phyloP scores from a whole-genome alignment of 2,888 invertebrate genomes.

The Hemistola chrysoprasaria region DNA sequence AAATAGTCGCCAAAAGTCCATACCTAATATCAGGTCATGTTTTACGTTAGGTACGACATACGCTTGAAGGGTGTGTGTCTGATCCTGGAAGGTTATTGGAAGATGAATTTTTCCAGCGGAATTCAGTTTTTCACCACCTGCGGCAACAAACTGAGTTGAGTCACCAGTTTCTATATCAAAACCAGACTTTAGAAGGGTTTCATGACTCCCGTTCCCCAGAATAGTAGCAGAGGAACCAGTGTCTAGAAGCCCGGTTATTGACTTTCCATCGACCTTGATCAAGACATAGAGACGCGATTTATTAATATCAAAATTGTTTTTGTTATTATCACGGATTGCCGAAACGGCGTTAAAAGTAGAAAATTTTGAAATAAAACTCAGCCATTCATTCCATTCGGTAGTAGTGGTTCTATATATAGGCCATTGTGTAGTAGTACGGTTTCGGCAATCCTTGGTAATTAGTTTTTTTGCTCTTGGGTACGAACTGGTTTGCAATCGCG shows the following conservation, averaged over 20 bases:
- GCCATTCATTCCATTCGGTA: too few species aligned
- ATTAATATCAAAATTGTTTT: too few species aligned
- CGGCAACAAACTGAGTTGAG: neutral
- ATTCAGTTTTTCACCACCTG: slow-evolving; percentile 5
- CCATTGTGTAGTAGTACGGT: too few species aligned
- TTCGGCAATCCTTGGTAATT: slow-evolving; percentile 7
- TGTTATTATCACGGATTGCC: too few species aligned
- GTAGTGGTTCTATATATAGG: too few species aligned
- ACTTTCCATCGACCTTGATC: neutral
- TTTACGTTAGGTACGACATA: slow-evolving; percentile 12
- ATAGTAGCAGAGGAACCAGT: slow-evolving; percentile 7
- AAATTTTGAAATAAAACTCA: too few species aligned
- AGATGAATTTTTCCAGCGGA: slow-evolving; percentile 3
- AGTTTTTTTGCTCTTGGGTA: slow-evolving; percentile 4
- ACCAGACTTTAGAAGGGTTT: neutral
- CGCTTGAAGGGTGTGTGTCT: neutral
- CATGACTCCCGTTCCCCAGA: slow-evolving; percentile 3
- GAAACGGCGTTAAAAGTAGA: too few species aligned
- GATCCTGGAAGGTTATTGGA: slow-evolving; percentile 1
- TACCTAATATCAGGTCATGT: slow-evolving; percentile 7
- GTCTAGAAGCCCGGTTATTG: too few species aligned
- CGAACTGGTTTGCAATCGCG: slow-evolving; percentile 1
- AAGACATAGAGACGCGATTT: too few species aligned
- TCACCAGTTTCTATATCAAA: neutral
- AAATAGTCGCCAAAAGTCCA: slow-evolving; percentile 17